Conservation (phyloP, 2,888 invertebrate species). For the Apamea crenata region DNA sequence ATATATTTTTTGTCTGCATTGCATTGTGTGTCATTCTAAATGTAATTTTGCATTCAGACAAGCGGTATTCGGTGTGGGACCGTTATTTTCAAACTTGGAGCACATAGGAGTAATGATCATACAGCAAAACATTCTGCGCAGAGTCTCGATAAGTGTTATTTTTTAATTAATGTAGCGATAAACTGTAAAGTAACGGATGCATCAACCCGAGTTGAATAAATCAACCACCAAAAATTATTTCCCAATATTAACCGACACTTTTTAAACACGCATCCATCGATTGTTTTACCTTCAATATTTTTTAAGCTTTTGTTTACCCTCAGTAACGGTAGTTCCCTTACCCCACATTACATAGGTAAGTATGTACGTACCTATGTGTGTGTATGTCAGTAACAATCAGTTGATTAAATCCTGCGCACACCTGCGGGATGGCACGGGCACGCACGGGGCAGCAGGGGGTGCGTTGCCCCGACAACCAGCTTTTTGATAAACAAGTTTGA, state of each 20-base stretch:
- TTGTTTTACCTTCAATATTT: constrained; percentile 56
- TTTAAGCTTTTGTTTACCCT: constrained; percentile 54
- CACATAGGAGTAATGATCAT: neutral
- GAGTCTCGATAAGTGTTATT: neutral
- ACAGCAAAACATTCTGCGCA: neutral
- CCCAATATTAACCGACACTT: neutral
- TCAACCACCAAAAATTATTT: neutral
- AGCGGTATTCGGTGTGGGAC: neutral
- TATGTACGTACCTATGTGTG: constrained; percentile 56
- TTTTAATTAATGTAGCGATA: neutral
- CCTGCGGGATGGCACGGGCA: constrained; percentile 79
- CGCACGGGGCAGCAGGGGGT: constrained; percentile 68
- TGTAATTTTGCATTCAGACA: neutral
- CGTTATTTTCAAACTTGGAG: neutral
- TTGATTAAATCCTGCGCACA: constrained; percentile 88
- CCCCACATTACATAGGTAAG: constrained; percentile 55
- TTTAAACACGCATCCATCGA: constrained; percentile 43
- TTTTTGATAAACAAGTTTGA: constrained; percentile 82
- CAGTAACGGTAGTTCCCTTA: constrained; percentile 63
- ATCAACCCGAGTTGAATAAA: neutral
- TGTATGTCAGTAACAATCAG: constrained; percentile 83
- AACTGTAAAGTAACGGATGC: neutral
- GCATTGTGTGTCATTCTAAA: neutral
- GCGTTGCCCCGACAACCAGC: constrained; percentile 80
- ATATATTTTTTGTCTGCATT: constrained; percentile 14